Evolutionary conservation across 1,140 invertebrate species (phyloP).

Genomic region (Euwallacea fornicatus): DNA sequence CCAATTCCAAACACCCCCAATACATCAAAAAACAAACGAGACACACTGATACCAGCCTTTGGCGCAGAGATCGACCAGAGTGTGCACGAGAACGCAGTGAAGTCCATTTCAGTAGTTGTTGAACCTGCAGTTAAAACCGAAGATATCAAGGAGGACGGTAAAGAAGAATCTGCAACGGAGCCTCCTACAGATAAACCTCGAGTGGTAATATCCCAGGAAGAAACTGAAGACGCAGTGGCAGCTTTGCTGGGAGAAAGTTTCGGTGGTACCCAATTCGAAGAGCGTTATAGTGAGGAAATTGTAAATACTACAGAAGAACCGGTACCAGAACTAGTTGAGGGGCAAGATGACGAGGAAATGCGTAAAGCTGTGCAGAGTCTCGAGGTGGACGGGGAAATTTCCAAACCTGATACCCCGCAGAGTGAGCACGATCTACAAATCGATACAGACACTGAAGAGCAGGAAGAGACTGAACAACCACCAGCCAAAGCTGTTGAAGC

Average conservation of each 20-base stretch:
- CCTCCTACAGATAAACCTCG: slow-evolving; percentile 70
- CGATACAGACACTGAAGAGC: slow-evolving; percentile 82
- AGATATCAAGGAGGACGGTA: slow-evolving; percentile 53
- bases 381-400: slow-evolving; percentile 70
- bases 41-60: slow-evolving; percentile 71
- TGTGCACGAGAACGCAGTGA: slow-evolving; percentile 78
- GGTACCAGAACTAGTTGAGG: slow-evolving; percentile 55
- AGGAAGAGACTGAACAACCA: slow-evolving; percentile 52
- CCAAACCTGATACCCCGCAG: slow-evolving; percentile 81
- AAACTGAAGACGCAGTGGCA: slow-evolving; percentile 89
- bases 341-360: slow-evolving; percentile 75
- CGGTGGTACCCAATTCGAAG: slow-evolving; percentile 59
- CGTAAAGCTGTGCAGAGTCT: slow-evolving; percentile 75
- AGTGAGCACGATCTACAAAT: slow-evolving; percentile 84
- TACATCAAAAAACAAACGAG: slow-evolving; percentile 53
- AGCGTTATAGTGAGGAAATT: slow-evolving; percentile 54
- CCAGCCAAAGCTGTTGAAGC: slow-evolving; percentile 51
- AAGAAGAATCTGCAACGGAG: slow-evolving; percentile 40
- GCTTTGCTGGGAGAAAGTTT: slow-evolving; percentile 83
- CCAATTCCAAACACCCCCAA: slow-evolving; percentile 61
- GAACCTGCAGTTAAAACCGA: slow-evolving; percentile 46
- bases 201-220: slow-evolving; percentile 85
- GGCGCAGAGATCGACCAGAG: slow-evolving; percentile 68
- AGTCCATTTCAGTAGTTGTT: slow-evolving; percentile 67
- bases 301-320: slow-evolving; percentile 51